A percentile compares a stretch with the other conserved stretches of the same genome.
phyloP scores from a whole-genome alignment of 2,888 invertebrate genomes.

The Stenodema calcarata region DNA sequence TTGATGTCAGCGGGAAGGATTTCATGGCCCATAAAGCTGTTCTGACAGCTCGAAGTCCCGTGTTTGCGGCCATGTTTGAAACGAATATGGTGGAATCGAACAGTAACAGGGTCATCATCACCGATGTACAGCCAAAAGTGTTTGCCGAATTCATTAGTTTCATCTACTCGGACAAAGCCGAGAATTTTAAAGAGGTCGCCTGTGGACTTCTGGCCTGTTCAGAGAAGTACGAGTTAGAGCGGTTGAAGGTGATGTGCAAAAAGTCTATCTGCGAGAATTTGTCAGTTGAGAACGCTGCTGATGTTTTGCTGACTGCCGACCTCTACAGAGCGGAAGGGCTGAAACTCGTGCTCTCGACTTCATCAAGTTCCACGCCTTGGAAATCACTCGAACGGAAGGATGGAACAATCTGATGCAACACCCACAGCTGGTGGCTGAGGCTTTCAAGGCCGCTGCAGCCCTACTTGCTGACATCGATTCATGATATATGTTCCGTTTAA shows the following conservation, averaged over 20 bases:
- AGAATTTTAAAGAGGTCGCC: neutral
- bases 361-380: neutral
- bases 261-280: neutral
- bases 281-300: neutral
- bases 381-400: neutral
- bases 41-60: neutral
- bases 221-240: neutral
- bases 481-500: too few relatives aligned
- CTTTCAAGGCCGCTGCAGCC: neutral
- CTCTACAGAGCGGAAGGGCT: neutral
- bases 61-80: slow-evolving; percentile 19
- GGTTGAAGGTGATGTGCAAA: slow-evolving; percentile 14
- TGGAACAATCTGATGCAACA: neutral
- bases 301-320: neutral
- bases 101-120: neutral
- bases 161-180: slow-evolving; percentile 17
- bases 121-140: neutral
- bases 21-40: neutral
- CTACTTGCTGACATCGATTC: too few relatives aligned
- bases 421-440: neutral
- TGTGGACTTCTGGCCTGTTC: neutral
- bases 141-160: slow-evolving; percentile 2
- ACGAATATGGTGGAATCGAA: neutral
- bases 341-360: neutral
- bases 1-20: neutral